Conservation (phyloP, 2,888 invertebrate species). For the Dione juno region DNA sequence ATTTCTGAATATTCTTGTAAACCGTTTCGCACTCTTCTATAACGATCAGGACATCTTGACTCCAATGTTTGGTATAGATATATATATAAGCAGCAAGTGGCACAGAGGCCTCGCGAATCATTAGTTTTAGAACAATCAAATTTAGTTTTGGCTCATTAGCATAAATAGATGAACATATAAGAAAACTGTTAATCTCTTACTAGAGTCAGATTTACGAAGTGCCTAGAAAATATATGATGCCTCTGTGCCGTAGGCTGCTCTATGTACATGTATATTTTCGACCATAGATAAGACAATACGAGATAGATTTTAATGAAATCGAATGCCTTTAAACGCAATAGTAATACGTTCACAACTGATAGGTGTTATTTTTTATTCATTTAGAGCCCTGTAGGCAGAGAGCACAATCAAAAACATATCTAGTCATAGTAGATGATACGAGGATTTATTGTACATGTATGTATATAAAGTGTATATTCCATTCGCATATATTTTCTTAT, state of each 20-base stretch:
- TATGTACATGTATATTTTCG: slow-evolving; percentile 62
- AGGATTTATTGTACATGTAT: slow-evolving; percentile 72
- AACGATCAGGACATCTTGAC: slow-evolving; percentile 35
- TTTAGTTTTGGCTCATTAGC: slow-evolving; percentile 28
- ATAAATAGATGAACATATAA: slow-evolving; percentile 15
- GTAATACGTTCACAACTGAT: slow-evolving; percentile 73
- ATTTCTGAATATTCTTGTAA: slow-evolving; percentile 4
- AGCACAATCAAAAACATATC: slow-evolving; percentile 82
- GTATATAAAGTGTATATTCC: slow-evolving; percentile 69
- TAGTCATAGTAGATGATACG: slow-evolving; percentile 73
- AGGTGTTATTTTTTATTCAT: slow-evolving; percentile 77
- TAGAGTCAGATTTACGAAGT: slow-evolving; percentile 35
- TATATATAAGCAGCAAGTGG: slow-evolving; percentile 26
- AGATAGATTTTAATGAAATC: slow-evolving; percentile 70
- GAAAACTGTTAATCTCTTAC: slow-evolving; percentile 14
- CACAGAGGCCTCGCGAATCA: slow-evolving; percentile 27
- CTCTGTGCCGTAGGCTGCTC: slow-evolving; percentile 29
- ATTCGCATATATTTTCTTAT: slow-evolving; percentile 77
- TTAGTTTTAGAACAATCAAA: slow-evolving; percentile 30
- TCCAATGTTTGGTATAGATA: slow-evolving; percentile 28
- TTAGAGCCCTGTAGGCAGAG: slow-evolving; percentile 63
- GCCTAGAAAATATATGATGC: slow-evolving; percentile 33
- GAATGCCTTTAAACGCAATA: slow-evolving; percentile 81
- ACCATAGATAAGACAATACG: slow-evolving; percentile 83
- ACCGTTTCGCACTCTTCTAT: slow-evolving; percentile 12